A percentile compares a stretch with the other conserved stretches of the same genome.
phyloP scores from a whole-genome alignment of 2,888 invertebrate species.

The Epinotia brunnichana region DNA sequence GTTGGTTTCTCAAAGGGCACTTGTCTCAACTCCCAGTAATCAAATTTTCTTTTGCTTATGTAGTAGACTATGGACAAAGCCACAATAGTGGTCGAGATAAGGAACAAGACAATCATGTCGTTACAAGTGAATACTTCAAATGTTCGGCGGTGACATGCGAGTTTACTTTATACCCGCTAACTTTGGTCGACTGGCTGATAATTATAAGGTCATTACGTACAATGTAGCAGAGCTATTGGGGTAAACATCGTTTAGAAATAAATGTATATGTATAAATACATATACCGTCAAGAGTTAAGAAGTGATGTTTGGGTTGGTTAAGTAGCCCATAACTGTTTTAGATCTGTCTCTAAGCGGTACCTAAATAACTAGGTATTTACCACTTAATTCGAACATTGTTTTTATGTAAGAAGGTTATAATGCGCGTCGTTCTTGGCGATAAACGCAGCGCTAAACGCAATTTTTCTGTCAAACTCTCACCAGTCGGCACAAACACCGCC shows the following conservation, averaged over 20 bases:
- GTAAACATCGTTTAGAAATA: neutral
- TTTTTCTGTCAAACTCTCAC: too few species aligned
- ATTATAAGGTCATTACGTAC: neutral
- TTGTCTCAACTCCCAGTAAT: conserved; percentile 48
- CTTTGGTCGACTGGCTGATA: neutral
- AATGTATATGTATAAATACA: too few species aligned
- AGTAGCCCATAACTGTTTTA: too few species aligned
- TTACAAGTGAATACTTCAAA: neutral
- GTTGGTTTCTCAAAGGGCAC: conserved; percentile 46
- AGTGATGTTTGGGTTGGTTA: too few species aligned
- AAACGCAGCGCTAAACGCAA: too few species aligned
- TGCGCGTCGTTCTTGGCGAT: too few species aligned
- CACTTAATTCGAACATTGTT: too few species aligned
- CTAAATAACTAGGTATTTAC: too few species aligned
- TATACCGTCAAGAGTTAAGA: neutral
- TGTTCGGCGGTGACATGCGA: neutral
- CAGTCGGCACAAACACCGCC: too few species aligned
- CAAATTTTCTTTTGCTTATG: conserved; percentile 42
- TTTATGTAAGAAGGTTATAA: too few species aligned
- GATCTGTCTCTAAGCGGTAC: too few species aligned
- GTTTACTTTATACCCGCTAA: neutral
- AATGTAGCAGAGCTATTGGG: neutral
- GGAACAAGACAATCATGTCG: conserved; percentile 22
- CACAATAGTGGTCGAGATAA: conserved; percentile 4
- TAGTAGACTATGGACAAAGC: conserved; percentile 21